Evolutionary conservation across 2,113 vertebrate species (phyloP), one percentile per base, ranked within the genome.

Genomic region (Aldabrachelys gigantea): DNA sequence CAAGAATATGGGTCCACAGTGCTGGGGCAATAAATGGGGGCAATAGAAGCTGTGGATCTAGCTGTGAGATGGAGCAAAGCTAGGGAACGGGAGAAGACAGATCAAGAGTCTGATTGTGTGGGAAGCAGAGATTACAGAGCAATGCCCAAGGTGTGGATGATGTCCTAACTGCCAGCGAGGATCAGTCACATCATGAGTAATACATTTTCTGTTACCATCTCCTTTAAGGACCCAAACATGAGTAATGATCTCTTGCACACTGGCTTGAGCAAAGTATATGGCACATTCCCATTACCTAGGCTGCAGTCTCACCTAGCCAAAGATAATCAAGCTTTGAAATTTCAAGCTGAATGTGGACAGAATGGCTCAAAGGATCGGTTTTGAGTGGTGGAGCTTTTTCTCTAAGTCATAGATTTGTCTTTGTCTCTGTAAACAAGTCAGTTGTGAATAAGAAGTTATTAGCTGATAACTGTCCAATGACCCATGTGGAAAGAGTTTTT

Each of bases 11-110:
- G 21, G 21, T 13, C 29, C 2, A 0, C 0, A 8, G 41, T 76
- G 69, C 21, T 44, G 10, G 22, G 21, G 41, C 22, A 7, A 38
- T 38, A 76, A 76, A 38, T 41, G 38, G 50, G 17, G 54, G 72
- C 17, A 89, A 50, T 41, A 80, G 41, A 38, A 52, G 2, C 17
- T 54, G 22, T 27, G 82, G 92, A n/a, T 22, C 25, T 81, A 25
- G n/a, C 35, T 54, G 47, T 76, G 62, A 89, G 83, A 82, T 11
- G 56, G 35, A 50, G 38, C 82, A 52, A 41, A 82, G 38, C 9
- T 2, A 24, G 5, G 10, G 24, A 44, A 21, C 1, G 5, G 2
- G 4, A 3, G 47, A 56, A 16, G 27, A 27, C 0, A 78, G 1
- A 8, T 29, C 3, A 5, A 82, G 24, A 57, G 81, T 24, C 38